A percentile compares a stretch with the other conserved stretches of the same genome.
Evolutionary conservation across 1,140 invertebrate genomes (phyloP).

Genomic region (Mycetomoellerius zeteki): DNA sequence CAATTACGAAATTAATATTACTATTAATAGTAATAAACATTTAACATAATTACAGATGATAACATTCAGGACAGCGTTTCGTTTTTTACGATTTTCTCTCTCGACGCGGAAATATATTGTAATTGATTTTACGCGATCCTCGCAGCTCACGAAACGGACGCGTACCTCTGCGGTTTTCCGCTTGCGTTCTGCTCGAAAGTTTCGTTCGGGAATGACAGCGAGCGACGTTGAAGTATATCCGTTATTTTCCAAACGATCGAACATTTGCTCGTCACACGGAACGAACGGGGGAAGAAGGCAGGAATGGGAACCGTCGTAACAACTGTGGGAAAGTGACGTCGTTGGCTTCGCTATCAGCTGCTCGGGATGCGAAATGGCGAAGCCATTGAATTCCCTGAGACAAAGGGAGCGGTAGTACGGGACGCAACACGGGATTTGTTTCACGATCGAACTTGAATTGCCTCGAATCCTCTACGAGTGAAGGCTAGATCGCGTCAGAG

Average conservation of each 20-base stretch:
- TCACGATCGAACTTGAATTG: conserved; percentile 51
- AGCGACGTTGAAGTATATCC: conserved; percentile 47
- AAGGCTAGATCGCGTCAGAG: background rate
- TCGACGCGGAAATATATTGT: background rate
- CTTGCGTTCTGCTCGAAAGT: conserved; percentile 32
- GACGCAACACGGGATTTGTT: conserved; percentile 49
- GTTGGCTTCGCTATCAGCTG: conserved; percentile 68
- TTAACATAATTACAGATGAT: background rate
- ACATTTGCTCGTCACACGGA: conserved; percentile 72
- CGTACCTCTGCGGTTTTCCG: conserved; percentile 54
- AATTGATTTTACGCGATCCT: conserved; percentile 59
- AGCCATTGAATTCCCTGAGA: conserved; percentile 75
- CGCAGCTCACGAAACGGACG: background rate
- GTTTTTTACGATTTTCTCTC: background rate
- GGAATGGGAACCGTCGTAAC: conserved; percentile 37
- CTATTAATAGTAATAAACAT: too few species aligned
- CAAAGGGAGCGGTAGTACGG: conserved; percentile 62
- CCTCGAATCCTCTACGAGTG: background rate
- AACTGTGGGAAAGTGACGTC: conserved; percentile 73
- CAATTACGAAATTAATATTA: background rate
- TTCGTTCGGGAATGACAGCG: conserved; percentile 19
- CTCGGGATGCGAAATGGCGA: conserved; percentile 68
- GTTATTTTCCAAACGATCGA: conserved; percentile 76
- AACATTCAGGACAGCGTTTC: background rate
- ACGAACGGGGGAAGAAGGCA: conserved; percentile 53